Base-by-base conservation (phyloP, 2,888 invertebrate species). In the Mesorhabditis sp. region DNA sequence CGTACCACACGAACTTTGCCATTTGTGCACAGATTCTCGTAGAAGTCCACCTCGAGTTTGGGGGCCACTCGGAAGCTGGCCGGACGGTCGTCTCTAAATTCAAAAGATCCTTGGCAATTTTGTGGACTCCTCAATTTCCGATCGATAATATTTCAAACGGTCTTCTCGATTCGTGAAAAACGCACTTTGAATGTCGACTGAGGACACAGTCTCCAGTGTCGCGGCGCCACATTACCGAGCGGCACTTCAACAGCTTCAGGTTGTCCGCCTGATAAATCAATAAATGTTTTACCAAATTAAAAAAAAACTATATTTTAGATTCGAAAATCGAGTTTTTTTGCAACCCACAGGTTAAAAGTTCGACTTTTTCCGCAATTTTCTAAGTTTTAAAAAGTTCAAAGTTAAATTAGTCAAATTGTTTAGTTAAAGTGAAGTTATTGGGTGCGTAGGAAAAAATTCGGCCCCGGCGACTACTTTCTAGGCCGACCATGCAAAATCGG, bases 171-270 rank as follows among this genome's bases (percentile, higher is more conserved):
- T 2, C 28, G 1, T 28, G 28, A 28, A 28, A 28, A 28, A 0
- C 58, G 7, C 58, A 50, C 58, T n/a, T 50, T 50, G 10, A 13
- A 50, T 50, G 58, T 50, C 58, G 58, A 50, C 58, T 50, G 7
- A 50, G n/a, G n/a, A 50, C 58, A 50, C 58, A 50, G n/a, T 50
- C 58, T 13, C n/a, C n/a, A 13, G 58, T 50, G 58, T 50, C 58
- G 7, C 58, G 7, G 1, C 58, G 7, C 58, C 58, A 50, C 58
- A 50, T 50, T 1, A 50, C 58, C 58, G 58, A 50, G 7, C 58
- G 58, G n/a, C 58, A 50, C n/a, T 50, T n/a, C 58, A 50, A 50
- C 10, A 50, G n/a, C 7, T 50, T 50, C 10, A 50, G 58, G 2
- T n/a, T 10, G n/a, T 50, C n/a, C n/a, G 58, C 58, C 58, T 50